A percentile compares a stretch with the other conserved stretches of the same genome.
phyloP scores from a whole-genome alignment of 2,797 vertebrate species.

The Leuciscus waleckii region DNA sequence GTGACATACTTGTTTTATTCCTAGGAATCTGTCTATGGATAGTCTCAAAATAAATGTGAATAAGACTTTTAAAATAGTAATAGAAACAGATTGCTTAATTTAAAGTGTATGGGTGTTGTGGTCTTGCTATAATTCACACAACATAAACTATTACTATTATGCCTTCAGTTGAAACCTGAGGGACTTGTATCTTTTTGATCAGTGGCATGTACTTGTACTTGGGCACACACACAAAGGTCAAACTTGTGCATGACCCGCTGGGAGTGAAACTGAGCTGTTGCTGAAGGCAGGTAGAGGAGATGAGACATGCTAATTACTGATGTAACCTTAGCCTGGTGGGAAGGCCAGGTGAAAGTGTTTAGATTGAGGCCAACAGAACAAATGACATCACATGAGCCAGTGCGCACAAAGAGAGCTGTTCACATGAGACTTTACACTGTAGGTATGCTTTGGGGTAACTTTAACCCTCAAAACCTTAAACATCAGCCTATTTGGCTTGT shows the following conservation, averaged over 20 bases:
- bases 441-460: background rate
- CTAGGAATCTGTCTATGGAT: background rate
- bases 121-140: too few species aligned
- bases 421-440: conserved; percentile 3
- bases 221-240: background rate
- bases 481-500: background rate
- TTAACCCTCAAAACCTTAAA: background rate
- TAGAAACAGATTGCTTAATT: too few species aligned
- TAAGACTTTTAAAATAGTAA: background rate
- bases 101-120: too few species aligned
- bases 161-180: background rate
- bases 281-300: conserved; percentile 20
- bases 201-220: background rate
- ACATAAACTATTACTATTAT: background rate
- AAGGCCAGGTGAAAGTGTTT: conserved; percentile 52
- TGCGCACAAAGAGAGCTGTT: background rate
- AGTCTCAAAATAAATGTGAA: background rate
- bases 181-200: background rate
- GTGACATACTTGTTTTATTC: background rate
- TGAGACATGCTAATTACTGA: conserved; percentile 54
- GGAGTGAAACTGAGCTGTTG: conserved; percentile 28
- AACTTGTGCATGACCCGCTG: conserved; percentile 1
- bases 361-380: conserved; percentile 7
- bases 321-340: conserved; percentile 55
- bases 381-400: conserved; percentile 4